Percentiles rank a stretch among this genome's conserved stretches.
These are phyloP conservation scores for Scyliorhinus canicula DNA, from an alignment of 2,797 vertebrate genomes.

Conservation along the genomic window DNA sequence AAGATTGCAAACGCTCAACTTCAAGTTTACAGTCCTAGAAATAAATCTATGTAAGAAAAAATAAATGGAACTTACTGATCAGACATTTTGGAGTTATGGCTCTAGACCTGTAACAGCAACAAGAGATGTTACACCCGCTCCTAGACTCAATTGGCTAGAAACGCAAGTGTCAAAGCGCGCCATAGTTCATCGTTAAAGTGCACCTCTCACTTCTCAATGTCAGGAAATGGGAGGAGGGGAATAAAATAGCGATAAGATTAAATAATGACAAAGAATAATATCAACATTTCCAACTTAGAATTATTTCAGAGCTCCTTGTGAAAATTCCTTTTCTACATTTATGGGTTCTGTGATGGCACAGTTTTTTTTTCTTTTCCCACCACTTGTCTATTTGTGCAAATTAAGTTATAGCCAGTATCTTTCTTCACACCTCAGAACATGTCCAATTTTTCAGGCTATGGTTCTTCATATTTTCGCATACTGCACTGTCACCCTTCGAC, in stretches of 20 bases:
- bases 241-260: neutral
- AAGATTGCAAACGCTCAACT: neutral
- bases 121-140: neutral
- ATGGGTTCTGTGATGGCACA: neutral
- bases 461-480: neutral
- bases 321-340: neutral
- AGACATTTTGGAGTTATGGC: slow-evolving; percentile 21
- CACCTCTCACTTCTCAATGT: neutral
- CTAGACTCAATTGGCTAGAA: neutral
- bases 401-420: neutral
- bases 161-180: too few species aligned
- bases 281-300: neutral
- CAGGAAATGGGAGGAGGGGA: neutral
- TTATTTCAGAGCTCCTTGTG: neutral
- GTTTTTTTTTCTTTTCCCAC: neutral
- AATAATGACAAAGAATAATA: neutral
- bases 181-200: neutral
- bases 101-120: neutral
- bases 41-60: neutral
- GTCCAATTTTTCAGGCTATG: too few species aligned
- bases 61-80: slow-evolving; percentile 13
- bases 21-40: neutral
- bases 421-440: neutral
- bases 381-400: neutral
- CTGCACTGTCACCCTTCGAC: neutral